Percentiles rank a stretch among this genome's conserved stretches.
phyloP scores from a whole-genome alignment of 2,113 vertebrate species.

The Semicossyphus pulcher region DNA sequence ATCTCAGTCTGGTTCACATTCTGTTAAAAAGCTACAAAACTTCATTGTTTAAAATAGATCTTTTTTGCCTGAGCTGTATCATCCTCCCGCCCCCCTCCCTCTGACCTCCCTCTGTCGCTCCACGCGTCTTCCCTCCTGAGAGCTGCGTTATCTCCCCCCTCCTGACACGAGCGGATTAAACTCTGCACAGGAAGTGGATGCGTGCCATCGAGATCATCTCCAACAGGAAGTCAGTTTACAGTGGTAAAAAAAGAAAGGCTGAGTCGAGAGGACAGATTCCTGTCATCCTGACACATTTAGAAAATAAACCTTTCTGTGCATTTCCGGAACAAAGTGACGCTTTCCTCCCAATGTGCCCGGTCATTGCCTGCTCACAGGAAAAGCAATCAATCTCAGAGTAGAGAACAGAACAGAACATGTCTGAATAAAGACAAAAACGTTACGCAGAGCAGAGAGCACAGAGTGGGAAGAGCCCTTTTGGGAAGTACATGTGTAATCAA shows the following conservation, averaged over 20 bases:
- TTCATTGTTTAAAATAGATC: neutral
- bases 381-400: conserved; percentile 2
- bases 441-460: neutral
- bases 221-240: conserved; percentile 53
- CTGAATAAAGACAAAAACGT: neutral
- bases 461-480: conserved; percentile 42
- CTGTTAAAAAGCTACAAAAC: neutral
- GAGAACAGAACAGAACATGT: neutral
- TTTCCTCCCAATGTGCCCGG: conserved; percentile 33
- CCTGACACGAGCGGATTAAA: neutral
- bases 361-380: conserved; percentile 3
- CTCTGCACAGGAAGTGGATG: conserved; percentile 40
- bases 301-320: conserved; percentile 5
- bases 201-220: neutral
- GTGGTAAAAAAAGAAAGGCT: conserved; percentile 6
- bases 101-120: neutral
- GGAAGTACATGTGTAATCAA: neutral
- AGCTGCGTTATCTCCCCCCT: neutral
- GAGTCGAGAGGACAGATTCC: neutral
- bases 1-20: too few species aligned
- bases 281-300: neutral
- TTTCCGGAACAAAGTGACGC: conserved; percentile 27
- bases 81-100: neutral
- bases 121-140: neutral
- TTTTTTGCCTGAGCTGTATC: neutral